Conservation (phyloP, 2,888 invertebrate genomes). For the Dolomedes plantarius region DNA sequence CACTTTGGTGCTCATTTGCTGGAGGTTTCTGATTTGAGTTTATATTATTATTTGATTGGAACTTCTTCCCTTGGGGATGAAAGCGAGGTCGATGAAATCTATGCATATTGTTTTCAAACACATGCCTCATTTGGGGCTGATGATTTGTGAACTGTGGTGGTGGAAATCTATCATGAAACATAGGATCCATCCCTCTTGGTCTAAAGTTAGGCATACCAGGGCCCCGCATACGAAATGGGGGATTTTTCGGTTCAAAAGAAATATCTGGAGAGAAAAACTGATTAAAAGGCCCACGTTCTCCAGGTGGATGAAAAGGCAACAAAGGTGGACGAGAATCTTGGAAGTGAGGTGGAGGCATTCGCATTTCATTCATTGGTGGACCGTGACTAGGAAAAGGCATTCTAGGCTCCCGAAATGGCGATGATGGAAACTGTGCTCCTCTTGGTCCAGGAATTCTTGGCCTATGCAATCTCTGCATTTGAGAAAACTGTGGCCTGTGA, state of each 20-base stretch:
- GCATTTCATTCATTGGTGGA: constrained; percentile 23
- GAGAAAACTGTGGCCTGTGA: not conserved
- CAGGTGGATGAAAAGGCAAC: constrained; percentile 10
- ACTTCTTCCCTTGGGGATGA: not conserved
- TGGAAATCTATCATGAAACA: constrained; percentile 35
- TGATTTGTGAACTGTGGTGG: constrained; percentile 33
- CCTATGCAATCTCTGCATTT: not conserved
- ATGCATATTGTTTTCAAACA: constrained; percentile 6
- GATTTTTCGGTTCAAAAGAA: constrained; percentile 29
- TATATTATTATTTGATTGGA: not conserved
- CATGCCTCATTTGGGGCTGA: constrained; percentile 1
- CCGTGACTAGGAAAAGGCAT: constrained; percentile 24
- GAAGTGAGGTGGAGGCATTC: constrained; percentile 2
- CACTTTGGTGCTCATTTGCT: not conserved
- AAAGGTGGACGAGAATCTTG: constrained; percentile 35
- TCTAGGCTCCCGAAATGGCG: constrained; percentile 26
- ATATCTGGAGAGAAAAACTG: not conserved
- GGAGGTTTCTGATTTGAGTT: not conserved
- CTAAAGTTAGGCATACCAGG: constrained; percentile 25
- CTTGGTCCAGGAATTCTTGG: constrained; percentile 20
- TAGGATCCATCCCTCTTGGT: constrained; percentile 31
- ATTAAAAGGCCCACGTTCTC: constrained; percentile 33
- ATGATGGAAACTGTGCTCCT: constrained; percentile 27
- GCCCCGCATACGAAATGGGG: constrained; percentile 30
- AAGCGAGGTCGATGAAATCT: constrained; percentile 35